Conservation (phyloP, 1,140 invertebrate species). For the Bactericera cockerelli region DNA sequence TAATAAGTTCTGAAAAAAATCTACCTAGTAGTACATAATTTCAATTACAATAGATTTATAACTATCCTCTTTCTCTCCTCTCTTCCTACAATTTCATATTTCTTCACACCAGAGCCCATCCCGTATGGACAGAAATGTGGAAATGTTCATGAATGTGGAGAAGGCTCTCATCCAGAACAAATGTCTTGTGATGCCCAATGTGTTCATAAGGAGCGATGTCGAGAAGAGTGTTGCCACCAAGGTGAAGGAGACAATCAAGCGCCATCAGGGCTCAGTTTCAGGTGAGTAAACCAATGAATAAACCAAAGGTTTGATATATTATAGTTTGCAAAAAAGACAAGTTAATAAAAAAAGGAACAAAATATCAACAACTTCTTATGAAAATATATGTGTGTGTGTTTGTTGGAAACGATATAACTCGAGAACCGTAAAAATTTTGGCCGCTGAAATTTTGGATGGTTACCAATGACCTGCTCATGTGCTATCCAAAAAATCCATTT, state of each 20-base stretch:
- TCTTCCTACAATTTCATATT: slow-evolving; percentile 10
- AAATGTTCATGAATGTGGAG: slow-evolving; percentile 87
- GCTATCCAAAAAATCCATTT: too few relatives aligned
- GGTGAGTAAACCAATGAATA: slow-evolving; percentile 22
- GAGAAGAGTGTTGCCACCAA: slow-evolving; percentile 66
- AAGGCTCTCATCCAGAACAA: slow-evolving; percentile 67
- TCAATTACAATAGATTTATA: too few relatives aligned
- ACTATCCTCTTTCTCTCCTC: slow-evolving; percentile 14
- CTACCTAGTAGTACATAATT: too few relatives aligned
- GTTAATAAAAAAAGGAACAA: too few relatives aligned
- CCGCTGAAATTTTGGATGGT: too few relatives aligned
- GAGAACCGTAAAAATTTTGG: too few relatives aligned
- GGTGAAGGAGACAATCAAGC: slow-evolving; percentile 75
- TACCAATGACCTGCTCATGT: too few relatives aligned
- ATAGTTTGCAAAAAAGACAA: not conserved
- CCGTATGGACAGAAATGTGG: slow-evolving; percentile 78
- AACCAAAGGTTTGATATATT: not conserved
- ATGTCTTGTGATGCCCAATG: slow-evolving; percentile 55
- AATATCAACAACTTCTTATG: too few relatives aligned
- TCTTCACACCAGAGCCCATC: slow-evolving; percentile 51
- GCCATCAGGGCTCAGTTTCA: slow-evolving; percentile 61
- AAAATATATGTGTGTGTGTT: too few relatives aligned
- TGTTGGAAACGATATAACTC: too few relatives aligned
- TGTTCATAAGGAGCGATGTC: slow-evolving; percentile 70
- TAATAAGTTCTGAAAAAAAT: too few relatives aligned